Conservation (phyloP, 2,888 invertebrate species). For the Diaphora mendica region DNA sequence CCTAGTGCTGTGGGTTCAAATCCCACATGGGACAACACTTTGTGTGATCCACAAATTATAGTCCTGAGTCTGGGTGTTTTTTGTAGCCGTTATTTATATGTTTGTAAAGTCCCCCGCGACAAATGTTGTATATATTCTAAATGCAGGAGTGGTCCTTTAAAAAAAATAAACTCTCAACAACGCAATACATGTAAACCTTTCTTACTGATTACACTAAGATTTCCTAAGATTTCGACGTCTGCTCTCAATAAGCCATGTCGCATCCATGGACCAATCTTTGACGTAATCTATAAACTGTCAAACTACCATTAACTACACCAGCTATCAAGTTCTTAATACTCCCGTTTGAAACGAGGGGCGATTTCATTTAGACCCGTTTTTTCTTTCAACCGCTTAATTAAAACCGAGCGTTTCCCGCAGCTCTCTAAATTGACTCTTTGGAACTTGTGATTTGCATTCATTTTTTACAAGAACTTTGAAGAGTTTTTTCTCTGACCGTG, state of each 20-base stretch:
- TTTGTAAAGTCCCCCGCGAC: too few relatives aligned
- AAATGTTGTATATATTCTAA: too few relatives aligned
- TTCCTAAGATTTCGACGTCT: background rate
- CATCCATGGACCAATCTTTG: background rate
- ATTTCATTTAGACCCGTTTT: slow-evolving; percentile 60
- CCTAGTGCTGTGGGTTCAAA: too few relatives aligned
- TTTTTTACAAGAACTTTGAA: slow-evolving; percentile 46
- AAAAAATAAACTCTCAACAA: too few relatives aligned
- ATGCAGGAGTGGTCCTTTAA: too few relatives aligned
- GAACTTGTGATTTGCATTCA: slow-evolving; percentile 71
- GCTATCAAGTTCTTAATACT: slow-evolving; percentile 19
- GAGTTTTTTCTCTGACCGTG: slow-evolving; percentile 1
- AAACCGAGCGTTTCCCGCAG: slow-evolving; percentile 51
- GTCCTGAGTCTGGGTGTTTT: too few relatives aligned
- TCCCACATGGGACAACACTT: too few relatives aligned
- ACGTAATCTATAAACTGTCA: background rate
- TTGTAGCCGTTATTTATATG: too few relatives aligned
- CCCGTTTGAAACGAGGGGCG: slow-evolving; percentile 35
- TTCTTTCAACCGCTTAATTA: slow-evolving; percentile 64
- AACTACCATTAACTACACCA: slow-evolving; percentile 19
- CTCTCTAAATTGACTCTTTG: slow-evolving; percentile 74
- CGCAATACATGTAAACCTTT: background rate
- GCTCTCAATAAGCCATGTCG: background rate
- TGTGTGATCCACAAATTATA: too few relatives aligned
- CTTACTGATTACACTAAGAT: background rate